Percentiles rank a stretch among this genome's conserved stretches.
Conservation (phyloP, 2,888 invertebrate genomes). For the Miltochrista miniata region DNA sequence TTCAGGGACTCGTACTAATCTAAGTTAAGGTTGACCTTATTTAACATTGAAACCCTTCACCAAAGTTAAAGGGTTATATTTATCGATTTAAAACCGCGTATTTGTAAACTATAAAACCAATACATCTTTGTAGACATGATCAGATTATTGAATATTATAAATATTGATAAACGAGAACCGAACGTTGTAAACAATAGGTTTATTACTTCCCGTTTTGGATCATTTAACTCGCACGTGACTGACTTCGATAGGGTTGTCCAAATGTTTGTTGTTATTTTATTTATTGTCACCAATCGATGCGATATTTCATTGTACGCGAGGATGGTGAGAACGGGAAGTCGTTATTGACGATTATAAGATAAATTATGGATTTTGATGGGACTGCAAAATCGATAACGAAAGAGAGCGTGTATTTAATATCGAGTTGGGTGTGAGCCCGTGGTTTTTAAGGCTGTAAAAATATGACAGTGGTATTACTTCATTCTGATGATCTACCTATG, state of each 20-base stretch:
- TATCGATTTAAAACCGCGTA: constrained; percentile 7
- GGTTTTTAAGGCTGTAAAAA: too few species aligned
- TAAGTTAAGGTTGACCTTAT: too few species aligned
- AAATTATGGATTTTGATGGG: constrained; percentile 19
- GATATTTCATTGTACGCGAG: constrained; percentile 20
- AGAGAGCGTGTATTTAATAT: background rate
- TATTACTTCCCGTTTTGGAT: constrained; percentile 76
- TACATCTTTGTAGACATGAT: constrained; percentile 46
- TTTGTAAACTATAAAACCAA: constrained; percentile 14
- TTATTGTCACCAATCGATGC: constrained; percentile 40
- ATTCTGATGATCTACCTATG: too few species aligned
- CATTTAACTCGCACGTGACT: constrained; percentile 78
- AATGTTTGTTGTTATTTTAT: constrained; percentile 64
- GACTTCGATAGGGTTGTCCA: constrained; percentile 63
- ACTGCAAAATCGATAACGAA: constrained; percentile 10
- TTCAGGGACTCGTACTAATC: too few species aligned
- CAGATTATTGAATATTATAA: constrained; percentile 55
- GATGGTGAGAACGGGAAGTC: constrained; percentile 23
- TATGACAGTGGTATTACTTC: too few species aligned
- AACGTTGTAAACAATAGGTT: constrained; percentile 72
- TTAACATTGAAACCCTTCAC: too few species aligned
- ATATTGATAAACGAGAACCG: constrained; percentile 72
- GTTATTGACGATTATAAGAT: constrained; percentile 26
- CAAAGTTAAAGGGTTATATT: background rate
- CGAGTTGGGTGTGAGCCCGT: too few species aligned